Conservation (phyloP, 2,113 vertebrate genomes). For the Lota lota region DNA sequence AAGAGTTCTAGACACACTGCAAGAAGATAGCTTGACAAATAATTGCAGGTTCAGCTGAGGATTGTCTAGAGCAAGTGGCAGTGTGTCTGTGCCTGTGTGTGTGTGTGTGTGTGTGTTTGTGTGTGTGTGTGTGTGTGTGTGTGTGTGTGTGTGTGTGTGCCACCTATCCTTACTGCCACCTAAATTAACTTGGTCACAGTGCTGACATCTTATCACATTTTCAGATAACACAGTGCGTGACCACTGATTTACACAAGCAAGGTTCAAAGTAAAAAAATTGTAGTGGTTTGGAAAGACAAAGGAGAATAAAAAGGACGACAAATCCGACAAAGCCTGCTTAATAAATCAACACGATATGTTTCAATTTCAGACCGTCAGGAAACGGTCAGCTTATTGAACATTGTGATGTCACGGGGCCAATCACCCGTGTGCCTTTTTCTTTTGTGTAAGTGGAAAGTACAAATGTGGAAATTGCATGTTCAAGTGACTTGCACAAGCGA, state of each 20-base stretch:
- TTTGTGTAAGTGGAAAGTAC: conserved; percentile 52
- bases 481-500: conserved; percentile 40
- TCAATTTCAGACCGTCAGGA: no score
- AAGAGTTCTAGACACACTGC: conserved; percentile 46
- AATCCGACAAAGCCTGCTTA: conserved; percentile 9
- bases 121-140: no score
- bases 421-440: conserved; percentile 31
- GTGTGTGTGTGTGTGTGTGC: no score
- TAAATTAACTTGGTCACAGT: conserved; percentile 34
- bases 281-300: background rate
- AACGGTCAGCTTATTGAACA: conserved; percentile 26
- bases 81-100: conserved; percentile 30
- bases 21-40: conserved; percentile 65
- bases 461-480: conserved; percentile 47
- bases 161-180: conserved; percentile 24
- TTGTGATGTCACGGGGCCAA: conserved; percentile 46
- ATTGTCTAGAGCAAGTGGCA: conserved; percentile 44
- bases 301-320: conserved; percentile 35
- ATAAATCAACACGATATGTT: no score
- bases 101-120: no score
- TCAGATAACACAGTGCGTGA: conserved; percentile 37
- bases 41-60: conserved; percentile 63
- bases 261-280: conserved; percentile 27
- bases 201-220: conserved; percentile 51
- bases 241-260: conserved; percentile 38